Evolutionary conservation across 2,113 vertebrate genomes (phyloP).

Genomic region (Lampris incognitus): DNA sequence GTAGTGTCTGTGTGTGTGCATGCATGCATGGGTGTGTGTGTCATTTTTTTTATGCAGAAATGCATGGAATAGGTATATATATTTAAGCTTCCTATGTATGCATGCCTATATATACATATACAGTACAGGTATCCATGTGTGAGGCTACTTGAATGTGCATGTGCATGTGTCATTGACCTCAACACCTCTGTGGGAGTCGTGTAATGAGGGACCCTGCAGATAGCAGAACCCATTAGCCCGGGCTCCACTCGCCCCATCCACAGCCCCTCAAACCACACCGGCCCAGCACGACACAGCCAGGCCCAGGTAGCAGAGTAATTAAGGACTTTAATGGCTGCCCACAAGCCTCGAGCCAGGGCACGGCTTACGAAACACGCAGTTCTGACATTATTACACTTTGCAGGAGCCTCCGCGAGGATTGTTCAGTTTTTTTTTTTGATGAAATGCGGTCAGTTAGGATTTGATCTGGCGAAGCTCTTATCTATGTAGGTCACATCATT

Average conservation of each 20-base stretch:
- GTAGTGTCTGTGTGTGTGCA: slow-evolving; percentile 26
- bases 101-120: slow-evolving; percentile 45
- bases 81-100: background rate
- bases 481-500: background rate
- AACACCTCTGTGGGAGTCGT: slow-evolving; percentile 13
- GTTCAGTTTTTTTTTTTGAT: background rate
- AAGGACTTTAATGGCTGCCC: background rate
- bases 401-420: background rate
- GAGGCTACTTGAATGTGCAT: background rate
- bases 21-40: background rate
- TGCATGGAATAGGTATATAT: too few species aligned
- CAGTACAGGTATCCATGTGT: slow-evolving; percentile 9
- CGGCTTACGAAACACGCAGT: background rate
- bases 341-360: background rate
- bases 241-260: background rate
- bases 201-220: slow-evolving; percentile 59
- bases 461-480: background rate
- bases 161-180: slow-evolving; percentile 6
- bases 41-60: too few species aligned
- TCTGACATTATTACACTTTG: background rate
- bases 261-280: background rate
- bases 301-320: background rate
- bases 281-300: background rate
- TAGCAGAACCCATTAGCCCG: slow-evolving; percentile 38
- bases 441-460: slow-evolving; percentile 2